Percentiles rank a stretch among this genome's conserved stretches.
Conservation (phyloP, 2,888 invertebrate species). For the Drosophila siamana region DNA sequence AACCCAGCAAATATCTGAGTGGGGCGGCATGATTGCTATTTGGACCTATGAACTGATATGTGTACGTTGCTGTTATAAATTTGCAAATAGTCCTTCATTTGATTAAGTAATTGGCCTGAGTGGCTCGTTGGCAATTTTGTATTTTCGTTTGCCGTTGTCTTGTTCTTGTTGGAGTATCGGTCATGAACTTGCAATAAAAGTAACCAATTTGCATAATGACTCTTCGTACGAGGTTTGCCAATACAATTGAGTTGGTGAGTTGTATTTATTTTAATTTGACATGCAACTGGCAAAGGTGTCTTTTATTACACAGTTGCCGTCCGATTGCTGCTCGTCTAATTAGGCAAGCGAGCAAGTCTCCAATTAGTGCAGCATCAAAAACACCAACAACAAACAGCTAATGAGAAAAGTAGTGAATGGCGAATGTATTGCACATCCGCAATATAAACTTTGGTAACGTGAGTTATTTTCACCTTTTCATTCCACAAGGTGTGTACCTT, state of each 20-base stretch:
- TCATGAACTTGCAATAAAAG: constrained; percentile 12
- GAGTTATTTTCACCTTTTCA: neutral
- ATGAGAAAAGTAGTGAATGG: neutral
- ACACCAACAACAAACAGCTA: constrained; percentile 10
- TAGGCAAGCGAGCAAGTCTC: neutral
- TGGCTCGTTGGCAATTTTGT: neutral
- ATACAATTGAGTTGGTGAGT: neutral
- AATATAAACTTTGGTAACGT: neutral
- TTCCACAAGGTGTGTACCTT: neutral
- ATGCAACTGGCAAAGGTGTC: constrained; percentile 9
- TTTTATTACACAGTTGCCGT: neutral
- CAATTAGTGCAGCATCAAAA: constrained; percentile 24
- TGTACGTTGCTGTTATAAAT: constrained; percentile 41
- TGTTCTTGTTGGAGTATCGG: neutral
- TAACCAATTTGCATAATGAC: constrained; percentile 51
- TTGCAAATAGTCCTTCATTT: constrained; percentile 53
- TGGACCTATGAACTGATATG: constrained; percentile 35
- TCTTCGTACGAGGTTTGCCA: constrained; percentile 1
- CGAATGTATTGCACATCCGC: constrained; percentile 6
- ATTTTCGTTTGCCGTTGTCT: constrained; percentile 11
- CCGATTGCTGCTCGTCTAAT: constrained; percentile 24
- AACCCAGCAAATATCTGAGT: neutral
- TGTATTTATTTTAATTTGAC: constrained; percentile 26
- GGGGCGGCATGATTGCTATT: constrained; percentile 23
- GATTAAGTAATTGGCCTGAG: constrained; percentile 55